A percentile compares a stretch with the other conserved stretches of the same genome.
Evolutionary conservation across 2,113 vertebrate genomes (phyloP).

Genomic region (Microcebus lehilahytsara): DNA sequence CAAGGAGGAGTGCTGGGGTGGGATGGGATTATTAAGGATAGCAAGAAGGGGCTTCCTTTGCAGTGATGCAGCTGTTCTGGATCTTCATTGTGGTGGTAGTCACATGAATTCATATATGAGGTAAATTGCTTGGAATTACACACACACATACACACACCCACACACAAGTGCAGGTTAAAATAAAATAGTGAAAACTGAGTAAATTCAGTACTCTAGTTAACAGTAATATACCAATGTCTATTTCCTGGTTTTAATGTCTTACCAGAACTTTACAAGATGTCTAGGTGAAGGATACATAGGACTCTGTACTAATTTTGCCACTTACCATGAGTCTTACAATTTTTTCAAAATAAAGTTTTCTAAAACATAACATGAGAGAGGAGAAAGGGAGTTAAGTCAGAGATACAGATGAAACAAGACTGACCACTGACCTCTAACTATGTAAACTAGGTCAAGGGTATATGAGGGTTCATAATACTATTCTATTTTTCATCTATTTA

Average conservation of each 20-base stretch:
- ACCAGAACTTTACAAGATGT: background rate
- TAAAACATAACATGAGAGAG: background rate
- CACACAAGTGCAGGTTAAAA: background rate
- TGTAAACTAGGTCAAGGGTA: background rate
- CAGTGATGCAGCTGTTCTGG: background rate
- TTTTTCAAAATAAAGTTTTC: slow-evolving; percentile 26
- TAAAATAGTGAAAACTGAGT: background rate
- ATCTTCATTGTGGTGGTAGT: background rate
- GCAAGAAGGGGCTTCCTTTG: background rate
- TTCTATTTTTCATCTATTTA: background rate
- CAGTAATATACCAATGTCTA: background rate
- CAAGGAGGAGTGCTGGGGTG: background rate
- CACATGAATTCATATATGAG: background rate
- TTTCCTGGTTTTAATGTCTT: background rate
- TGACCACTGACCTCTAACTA: background rate
- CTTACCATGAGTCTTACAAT: background rate
- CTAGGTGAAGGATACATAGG: background rate
- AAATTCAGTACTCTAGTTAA: background rate
- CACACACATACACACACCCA: background rate
- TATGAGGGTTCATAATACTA: background rate
- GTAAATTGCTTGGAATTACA: background rate
- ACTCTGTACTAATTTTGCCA: background rate
- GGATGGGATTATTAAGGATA: background rate
- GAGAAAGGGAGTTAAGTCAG: background rate
- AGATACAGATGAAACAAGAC: background rate